These are phyloP conservation scores for Gallinago nigripennis DNA, from an alignment of 2,797 vertebrate species.

Conservation along the genomic window DNA sequence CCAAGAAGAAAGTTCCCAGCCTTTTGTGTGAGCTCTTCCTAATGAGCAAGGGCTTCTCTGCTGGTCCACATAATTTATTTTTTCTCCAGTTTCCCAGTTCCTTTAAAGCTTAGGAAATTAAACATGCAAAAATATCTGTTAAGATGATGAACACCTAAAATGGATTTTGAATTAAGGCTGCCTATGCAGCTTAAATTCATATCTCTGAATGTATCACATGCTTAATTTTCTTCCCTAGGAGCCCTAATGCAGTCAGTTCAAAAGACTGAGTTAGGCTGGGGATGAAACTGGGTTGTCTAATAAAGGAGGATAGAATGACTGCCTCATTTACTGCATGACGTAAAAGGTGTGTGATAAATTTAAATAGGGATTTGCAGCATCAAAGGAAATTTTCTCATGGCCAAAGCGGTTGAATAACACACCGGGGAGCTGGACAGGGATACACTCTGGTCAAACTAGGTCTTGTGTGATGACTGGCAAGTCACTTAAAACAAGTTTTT, in stretches of 20 bases:
- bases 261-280: background rate
- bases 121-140: background rate
- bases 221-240: background rate
- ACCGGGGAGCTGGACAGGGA: background rate
- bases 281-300: background rate
- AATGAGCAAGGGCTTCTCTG: background rate
- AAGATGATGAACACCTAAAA: background rate
- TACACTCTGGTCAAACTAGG: background rate
- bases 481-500: slow-evolving; percentile 19
- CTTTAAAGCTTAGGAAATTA: slow-evolving; percentile 7
- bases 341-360: slow-evolving; percentile 17
- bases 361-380: background rate
- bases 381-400: slow-evolving; percentile 2
- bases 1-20: background rate
- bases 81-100: background rate
- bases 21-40: slow-evolving; percentile 1
- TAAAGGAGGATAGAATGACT: background rate
- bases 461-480: background rate
- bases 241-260: background rate
- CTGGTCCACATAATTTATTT: background rate
- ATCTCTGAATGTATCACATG: background rate
- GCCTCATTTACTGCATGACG: background rate
- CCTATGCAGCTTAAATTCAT: background rate
- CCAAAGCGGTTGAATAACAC: background rate
- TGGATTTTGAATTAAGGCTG: background rate